Evolutionary conservation across 2,888 invertebrate genomes (phyloP).

Genomic region (Entomobrya proxima): DNA sequence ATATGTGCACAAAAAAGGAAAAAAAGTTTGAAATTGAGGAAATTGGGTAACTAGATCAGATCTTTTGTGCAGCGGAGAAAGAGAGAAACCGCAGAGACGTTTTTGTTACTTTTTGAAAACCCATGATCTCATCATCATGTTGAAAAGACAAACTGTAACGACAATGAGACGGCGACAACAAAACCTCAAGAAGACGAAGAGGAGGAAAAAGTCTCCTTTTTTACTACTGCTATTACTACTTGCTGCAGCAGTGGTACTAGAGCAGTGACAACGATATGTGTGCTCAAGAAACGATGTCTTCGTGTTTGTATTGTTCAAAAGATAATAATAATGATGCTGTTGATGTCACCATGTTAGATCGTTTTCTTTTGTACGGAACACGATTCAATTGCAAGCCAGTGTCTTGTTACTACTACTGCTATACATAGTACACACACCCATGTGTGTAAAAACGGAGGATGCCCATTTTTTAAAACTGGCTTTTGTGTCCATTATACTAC

Average conservation of each 20-base stretch:
- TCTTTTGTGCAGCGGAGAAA: conserved; percentile 17
- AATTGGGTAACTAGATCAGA: conserved; percentile 63
- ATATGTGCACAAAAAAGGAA: conserved; percentile 28
- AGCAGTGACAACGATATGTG: conserved; percentile 11
- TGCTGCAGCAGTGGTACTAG: not conserved
- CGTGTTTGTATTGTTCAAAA: conserved; percentile 26
- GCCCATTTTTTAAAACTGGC: conserved; percentile 30
- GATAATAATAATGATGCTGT: conserved; percentile 14
- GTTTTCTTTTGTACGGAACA: not conserved
- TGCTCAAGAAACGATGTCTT: not conserved
- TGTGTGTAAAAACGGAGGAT: conserved; percentile 30
- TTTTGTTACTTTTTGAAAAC: conserved; percentile 5
- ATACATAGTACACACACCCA: not conserved
- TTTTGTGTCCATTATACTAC: not conserved
- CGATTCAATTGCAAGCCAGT: conserved; percentile 15
- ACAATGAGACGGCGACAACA: conserved; percentile 32
- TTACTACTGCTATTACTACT: not conserved
- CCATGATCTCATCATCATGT: not conserved
- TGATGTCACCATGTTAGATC: conserved; percentile 26
- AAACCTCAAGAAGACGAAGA: not conserved
- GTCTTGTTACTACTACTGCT: not conserved
- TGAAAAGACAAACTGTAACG: conserved; percentile 33
- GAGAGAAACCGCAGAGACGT: conserved; percentile 14
- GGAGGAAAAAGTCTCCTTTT: not conserved
- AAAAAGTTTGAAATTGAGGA: conserved; percentile 53